Evolutionary conservation across 1,140 invertebrate species (phyloP).

Genomic region (Eulimnadia texana): DNA sequence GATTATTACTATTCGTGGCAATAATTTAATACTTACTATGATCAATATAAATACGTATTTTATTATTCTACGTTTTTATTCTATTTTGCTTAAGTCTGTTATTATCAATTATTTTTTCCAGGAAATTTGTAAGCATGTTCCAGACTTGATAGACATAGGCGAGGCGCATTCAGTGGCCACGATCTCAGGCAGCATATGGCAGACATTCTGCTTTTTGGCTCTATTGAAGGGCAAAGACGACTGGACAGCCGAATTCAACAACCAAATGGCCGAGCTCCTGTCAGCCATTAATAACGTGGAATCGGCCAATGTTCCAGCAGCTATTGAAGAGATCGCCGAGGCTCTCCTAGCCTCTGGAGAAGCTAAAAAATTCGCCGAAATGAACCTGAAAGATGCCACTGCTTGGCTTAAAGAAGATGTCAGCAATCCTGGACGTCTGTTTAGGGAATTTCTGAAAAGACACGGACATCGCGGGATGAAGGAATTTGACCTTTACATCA

Average conservation of each 20-base stretch:
- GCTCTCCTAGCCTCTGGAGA: constrained; percentile 34
- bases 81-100: no score
- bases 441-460: constrained; percentile 44
- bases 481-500: constrained; percentile 51
- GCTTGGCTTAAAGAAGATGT: constrained; percentile 42
- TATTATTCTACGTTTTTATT: no score
- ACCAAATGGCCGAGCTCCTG: constrained; percentile 45
- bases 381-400: constrained; percentile 35
- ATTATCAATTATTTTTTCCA: no score
- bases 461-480: constrained; percentile 57
- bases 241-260: constrained; percentile 40
- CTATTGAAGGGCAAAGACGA: constrained; percentile 25
- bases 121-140: background rate
- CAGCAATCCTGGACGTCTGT: constrained; percentile 32
- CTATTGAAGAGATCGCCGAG: constrained; percentile 32
- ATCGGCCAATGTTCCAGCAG: constrained; percentile 46
- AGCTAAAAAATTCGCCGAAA: constrained; percentile 36
- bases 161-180: constrained; percentile 6
- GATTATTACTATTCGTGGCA: no score
- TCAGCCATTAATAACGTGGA: constrained; percentile 45
- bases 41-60: no score
- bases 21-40: no score
- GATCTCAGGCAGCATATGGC: constrained; percentile 1
- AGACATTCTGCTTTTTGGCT: constrained; percentile 11
- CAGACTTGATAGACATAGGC: background rate